Base-by-base conservation (phyloP, 2,888 invertebrate species). In the Tetropium fuscum region DNA sequence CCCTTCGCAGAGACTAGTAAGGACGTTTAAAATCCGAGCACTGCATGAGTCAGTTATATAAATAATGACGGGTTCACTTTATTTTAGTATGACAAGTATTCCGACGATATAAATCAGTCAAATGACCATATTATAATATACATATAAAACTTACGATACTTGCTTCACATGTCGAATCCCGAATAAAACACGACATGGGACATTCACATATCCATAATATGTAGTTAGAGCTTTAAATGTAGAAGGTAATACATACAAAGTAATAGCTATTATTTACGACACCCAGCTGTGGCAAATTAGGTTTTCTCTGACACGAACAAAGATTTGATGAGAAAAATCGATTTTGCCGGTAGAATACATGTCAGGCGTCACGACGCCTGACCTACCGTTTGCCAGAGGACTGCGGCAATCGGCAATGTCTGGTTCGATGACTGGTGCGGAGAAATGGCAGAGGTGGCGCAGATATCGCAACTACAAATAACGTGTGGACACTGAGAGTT, bases 351-450 rank as follows among this genome's bases (percentile, higher is more conserved):
- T 51, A 45, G 59, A 47, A 53, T 62, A 48, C 61, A 57, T 54
- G 48, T n/a, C n/a, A n/a, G 68, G 62, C 70, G 68, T 69, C 66
- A 60, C 58, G 72, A 68, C 72, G 74, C 73, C 73, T 70, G 74
- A 71, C 74, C 69, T 69, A 71, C 64, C 64, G 63, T 58, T 65
- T 65, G 68, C 71, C 64, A 71, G 68, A 63, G 18, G 53, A 66
- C 64, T 71, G 74, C 71, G 65, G 72, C 65, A 66, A 60, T 59
- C 71, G 65, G 72, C 65, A 66, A 60, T 59, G 58, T 54, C 55
- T 55, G 47, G 58, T 58, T 63, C 63, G 53, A 63, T 66, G 62
- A 56, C 13, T 61, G 60, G 58, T 57, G 64, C 58, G 47, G 51
- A 40, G 48, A 34, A 51, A 27, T 40, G 55, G 48, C 58, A 40